Base-by-base conservation (phyloP, 2,797 vertebrate genomes). In the Melanotaenia boesemani region DNA sequence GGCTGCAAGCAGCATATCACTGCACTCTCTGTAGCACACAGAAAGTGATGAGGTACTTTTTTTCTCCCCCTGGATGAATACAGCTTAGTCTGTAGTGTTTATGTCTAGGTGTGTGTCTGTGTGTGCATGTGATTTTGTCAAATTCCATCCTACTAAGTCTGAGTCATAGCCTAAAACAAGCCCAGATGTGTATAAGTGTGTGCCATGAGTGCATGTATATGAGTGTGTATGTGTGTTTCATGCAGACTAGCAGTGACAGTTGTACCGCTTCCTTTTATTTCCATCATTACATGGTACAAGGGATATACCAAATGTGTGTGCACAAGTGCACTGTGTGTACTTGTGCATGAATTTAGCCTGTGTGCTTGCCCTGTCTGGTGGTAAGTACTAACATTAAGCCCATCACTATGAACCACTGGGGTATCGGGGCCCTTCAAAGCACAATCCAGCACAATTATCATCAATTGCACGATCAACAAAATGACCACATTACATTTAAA, bases 401-500 rank as follows among this genome's bases (percentile, higher is more conserved):
- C 54, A 78, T 87, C 78, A 55, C 76, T 80, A 69, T 69, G 65
- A 71, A 78, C 68, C 74, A 80, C 37, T 62, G 63, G 66, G 71
- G 74, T 74, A 71, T 15, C 20, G 28, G 37, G 68, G 58, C 30
- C 59, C 58, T 86, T 81, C 79, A 89, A 63, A 80, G 82, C 70
- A 75, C 88, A 82, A 78, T 80, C 85, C 63, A 74, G 58, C 10
- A 0, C 48, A 69, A 88, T 79, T 66, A 79, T 77, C 77, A 85
- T 86, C 63, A 82, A 88, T 85, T 72, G 60, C 72, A 81, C 76
- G 70, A 83, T 86, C 70, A 71, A 81, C 74, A 67, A 84, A 82
- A 91, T 80, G 32, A 82, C 66, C 72, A 76, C 69, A 77, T 86
- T 82, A 77, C 32, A 75, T 89, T 81, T 83, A 44, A 88, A 80